Base-by-base conservation (phyloP, 1,140 invertebrate species). In the Formica exsecta region DNA sequence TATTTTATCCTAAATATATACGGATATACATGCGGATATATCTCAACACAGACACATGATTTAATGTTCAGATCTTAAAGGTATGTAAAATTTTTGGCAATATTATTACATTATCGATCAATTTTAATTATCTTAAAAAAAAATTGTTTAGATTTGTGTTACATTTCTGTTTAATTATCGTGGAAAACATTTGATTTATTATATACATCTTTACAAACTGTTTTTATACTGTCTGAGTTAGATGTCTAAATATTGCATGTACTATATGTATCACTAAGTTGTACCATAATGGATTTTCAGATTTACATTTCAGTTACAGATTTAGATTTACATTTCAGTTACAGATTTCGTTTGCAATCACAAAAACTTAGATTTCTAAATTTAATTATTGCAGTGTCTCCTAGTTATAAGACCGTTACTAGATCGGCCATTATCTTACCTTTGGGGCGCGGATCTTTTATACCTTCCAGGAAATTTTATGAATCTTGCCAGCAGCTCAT, bases 1-100 rank as follows among this genome's bases (percentile, higher is more conserved):
- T 94, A 98, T 98, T 96, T 96, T 98, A 92, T 98, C 98, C 93
- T 98, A 96, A 96, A 91, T 83, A 68, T 66, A 59, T 66, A 84
- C 54, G 64, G 61, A 87, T 73, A 48, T 90, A 87, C 38, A 71
- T 64, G 19, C 7, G 36, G 11, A 65, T 79, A 29, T 48, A 48
- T 25, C 3, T 25, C 4, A 48, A 38, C 41, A 54, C 66, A 36
- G 19, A 25, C 13, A 25, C 57, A 36, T 44, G 68, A 29, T 48
- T 29, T 44, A 61, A 36, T 73, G 29, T 59, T 83, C 68, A 61
- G 68, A 48, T 48, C 44, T 73, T 73, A 62, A 73, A 83, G 68
- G 79, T 83, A 83, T 11, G 79, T 83, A 41, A 71, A 83, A 25
- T 36, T 70, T 83, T 61, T 38, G 61, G 5, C 29, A 59, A 71